A percentile compares a stretch with the other conserved stretches of the same genome.
Evolutionary conservation across 2,888 invertebrate genomes (phyloP).

Genomic region (Hyposoter dolosus): DNA sequence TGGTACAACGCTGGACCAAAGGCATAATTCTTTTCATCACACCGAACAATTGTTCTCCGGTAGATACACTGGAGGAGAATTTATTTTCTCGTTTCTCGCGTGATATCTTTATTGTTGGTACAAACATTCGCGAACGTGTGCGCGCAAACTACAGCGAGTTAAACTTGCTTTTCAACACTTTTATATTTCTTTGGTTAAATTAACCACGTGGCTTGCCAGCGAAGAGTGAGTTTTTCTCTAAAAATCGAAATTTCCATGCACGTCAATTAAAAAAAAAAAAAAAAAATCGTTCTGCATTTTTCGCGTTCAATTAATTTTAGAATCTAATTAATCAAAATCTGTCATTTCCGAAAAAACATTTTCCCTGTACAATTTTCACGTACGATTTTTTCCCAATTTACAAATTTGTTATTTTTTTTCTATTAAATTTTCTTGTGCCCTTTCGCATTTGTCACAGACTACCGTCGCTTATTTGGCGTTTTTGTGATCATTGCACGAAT

Average conservation of each 20-base stretch:
- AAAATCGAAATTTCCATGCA: not conserved
- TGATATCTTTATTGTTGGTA: slow-evolving; percentile 41
- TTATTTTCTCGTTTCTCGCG: slow-evolving; percentile 36
- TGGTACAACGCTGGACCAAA: slow-evolving; percentile 3
- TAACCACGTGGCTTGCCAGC: not conserved
- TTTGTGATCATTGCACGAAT: slow-evolving; percentile 10
- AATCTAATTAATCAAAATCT: not conserved
- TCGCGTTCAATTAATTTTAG: not conserved
- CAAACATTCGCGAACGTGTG: slow-evolving; percentile 43
- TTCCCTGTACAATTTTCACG: slow-evolving; percentile 62
- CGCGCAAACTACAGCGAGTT: slow-evolving; percentile 31
- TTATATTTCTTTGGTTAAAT: not conserved
- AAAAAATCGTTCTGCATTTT: not conserved
- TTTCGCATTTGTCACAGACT: slow-evolving; percentile 26
- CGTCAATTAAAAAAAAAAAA: no score
- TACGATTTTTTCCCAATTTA: slow-evolving; percentile 60
- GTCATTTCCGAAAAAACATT: not conserved
- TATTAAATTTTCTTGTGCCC: slow-evolving; percentile 45
- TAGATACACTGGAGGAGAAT: slow-evolving; percentile 6
- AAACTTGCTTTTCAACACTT: slow-evolving; percentile 24
- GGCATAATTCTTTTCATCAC: slow-evolving; percentile 47
- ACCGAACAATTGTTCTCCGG: slow-evolving; percentile 24
- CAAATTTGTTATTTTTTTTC: not conserved
- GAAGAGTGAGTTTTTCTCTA: not conserved
- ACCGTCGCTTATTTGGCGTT: slow-evolving; percentile 14